Conservation (phyloP, 2,888 invertebrate species). For the Gordius sp. region DNA sequence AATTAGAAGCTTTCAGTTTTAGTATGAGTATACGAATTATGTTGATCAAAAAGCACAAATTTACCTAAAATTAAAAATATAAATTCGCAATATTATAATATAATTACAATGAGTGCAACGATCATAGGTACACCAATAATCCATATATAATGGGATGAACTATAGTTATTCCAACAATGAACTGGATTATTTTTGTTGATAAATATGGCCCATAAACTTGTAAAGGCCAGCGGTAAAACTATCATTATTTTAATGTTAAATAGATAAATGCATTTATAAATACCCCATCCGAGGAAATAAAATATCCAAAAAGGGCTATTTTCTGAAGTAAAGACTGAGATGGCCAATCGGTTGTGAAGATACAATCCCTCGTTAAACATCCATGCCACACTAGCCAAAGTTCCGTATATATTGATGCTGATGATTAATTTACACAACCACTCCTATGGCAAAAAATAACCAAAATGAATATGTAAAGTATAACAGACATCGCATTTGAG, state of each 20-base stretch:
- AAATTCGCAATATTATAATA: not conserved
- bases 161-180: slow-evolving; percentile 7
- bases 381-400: slow-evolving; percentile 36
- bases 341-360: slow-evolving; percentile 30
- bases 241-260: not conserved
- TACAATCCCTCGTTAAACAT: slow-evolving; percentile 34
- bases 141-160: not conserved
- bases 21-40: slow-evolving; percentile 28
- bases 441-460: slow-evolving; percentile 27
- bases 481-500: no score
- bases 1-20: slow-evolving; percentile 27
- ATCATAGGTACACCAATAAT: slow-evolving; percentile 13
- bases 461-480: not conserved
- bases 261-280: slow-evolving; percentile 22
- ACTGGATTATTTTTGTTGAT: not conserved
- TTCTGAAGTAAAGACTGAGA: slow-evolving; percentile 34
- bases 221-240: not conserved
- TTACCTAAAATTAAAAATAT: not conserved
- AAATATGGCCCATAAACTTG: not conserved
- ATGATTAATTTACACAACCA: slow-evolving; percentile 34
- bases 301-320: slow-evolving; percentile 34
- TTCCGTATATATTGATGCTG: slow-evolving; percentile 32
- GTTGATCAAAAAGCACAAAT: slow-evolving; percentile 21
- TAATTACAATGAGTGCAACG: not conserved
- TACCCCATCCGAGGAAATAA: slow-evolving; percentile 36